Conservation (phyloP, 2,888 invertebrate species). For the Ashinkailepas kermadecensis region DNA sequence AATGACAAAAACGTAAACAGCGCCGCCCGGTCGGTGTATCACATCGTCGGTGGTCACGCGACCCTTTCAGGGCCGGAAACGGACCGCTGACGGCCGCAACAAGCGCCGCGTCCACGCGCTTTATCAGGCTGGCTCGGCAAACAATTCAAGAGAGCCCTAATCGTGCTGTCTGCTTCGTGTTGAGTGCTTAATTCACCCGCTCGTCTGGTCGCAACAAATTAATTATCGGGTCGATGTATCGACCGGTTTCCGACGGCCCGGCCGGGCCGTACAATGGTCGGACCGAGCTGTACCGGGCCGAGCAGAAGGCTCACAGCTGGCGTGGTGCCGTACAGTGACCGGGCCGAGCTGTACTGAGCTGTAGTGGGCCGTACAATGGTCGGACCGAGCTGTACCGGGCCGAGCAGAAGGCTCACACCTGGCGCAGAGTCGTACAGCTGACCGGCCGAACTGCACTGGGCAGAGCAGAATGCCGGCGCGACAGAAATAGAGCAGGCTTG, state of each 20-base stretch:
- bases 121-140: not conserved
- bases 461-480: not conserved
- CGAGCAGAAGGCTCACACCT: not conserved
- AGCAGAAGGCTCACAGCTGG: not conserved
- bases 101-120: not conserved
- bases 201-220: slow-evolving; percentile 10
- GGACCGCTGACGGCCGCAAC: not conserved
- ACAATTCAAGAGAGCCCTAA: not conserved
- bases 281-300: not conserved
- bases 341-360: not conserved
- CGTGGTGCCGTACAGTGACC: not conserved
- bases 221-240: slow-evolving; percentile 14
- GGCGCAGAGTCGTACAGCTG: not conserved
- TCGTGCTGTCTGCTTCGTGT: not conserved
- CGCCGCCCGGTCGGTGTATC: not conserved
- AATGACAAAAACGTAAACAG: slow-evolving; percentile 19
- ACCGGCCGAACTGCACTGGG: not conserved
- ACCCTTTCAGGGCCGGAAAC: slow-evolving; percentile 5
- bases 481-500: not conserved
- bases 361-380: not conserved
- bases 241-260: not conserved
- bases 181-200: slow-evolving; percentile 17
- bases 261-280: not conserved
- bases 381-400: not conserved
- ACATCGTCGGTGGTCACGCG: not conserved